Percentiles rank a stretch among this genome's conserved stretches.
These are phyloP conservation scores for Malurus elegans DNA, from an alignment of 2,113 vertebrate genomes.

Conservation along the genomic window DNA sequence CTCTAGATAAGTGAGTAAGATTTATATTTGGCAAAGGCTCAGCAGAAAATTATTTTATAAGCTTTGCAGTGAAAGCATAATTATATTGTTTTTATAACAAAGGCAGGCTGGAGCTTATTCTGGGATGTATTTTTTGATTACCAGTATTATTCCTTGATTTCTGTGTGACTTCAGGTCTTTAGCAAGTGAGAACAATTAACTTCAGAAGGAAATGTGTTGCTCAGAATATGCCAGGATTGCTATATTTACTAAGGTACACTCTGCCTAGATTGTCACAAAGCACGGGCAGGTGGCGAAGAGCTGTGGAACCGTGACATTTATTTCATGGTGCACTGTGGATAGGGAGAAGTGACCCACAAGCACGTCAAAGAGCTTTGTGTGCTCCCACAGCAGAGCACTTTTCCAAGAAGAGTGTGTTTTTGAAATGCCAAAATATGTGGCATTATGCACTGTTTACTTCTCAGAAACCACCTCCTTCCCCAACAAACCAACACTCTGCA, in stretches of 20 bases:
- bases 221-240: neutral
- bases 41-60: neutral
- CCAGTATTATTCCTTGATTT: neutral
- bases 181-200: neutral
- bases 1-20: conserved; percentile 7
- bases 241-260: neutral
- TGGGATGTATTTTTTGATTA: neutral
- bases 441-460: neutral
- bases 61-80: neutral
- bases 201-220: neutral
- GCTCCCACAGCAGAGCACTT: neutral
- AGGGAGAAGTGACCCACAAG: neutral
- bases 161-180: neutral
- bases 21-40: conserved; percentile 8
- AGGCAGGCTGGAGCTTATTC: neutral
- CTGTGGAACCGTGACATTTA: neutral
- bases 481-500: rapidly evolving
- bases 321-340: rapidly evolving
- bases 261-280: neutral
- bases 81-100: neutral
- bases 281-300: neutral
- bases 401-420: neutral
- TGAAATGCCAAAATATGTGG: neutral
- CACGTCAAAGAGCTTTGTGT: neutral
- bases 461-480: rapidly evolving